These are phyloP conservation scores for Todiramphus saurophagus DNA, from an alignment of 2,113 vertebrate genomes.

Conservation along the genomic window DNA sequence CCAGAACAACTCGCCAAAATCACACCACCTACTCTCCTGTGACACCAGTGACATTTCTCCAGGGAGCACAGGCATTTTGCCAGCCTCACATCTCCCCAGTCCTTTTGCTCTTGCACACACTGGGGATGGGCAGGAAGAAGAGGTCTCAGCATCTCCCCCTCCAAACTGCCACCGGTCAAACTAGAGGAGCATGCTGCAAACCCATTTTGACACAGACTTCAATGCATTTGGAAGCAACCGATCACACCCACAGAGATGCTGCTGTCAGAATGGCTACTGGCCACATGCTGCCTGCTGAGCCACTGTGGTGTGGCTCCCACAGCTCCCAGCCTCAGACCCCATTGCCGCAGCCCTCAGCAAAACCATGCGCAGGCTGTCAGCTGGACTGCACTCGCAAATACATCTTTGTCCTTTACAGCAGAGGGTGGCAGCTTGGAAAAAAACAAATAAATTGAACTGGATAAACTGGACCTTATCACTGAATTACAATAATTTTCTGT, in stretches of 20 bases:
- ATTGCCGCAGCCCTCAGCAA: background rate
- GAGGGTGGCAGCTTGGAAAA: background rate
- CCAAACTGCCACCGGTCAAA: rapidly evolving
- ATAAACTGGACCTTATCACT: background rate
- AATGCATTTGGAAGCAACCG: background rate
- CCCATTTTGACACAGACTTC: background rate
- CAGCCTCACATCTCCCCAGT: background rate
- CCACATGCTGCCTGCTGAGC: rapidly evolving
- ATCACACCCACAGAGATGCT: background rate
- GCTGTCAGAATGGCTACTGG: background rate
- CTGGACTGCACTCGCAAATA: background rate
- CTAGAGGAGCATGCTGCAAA: rapidly evolving
- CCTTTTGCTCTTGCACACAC: background rate
- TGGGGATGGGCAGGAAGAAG: background rate
- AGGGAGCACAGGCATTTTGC: background rate
- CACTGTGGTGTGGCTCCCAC: background rate
- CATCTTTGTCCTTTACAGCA: background rate
- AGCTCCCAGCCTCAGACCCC: rapidly evolving
- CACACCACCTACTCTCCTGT: background rate
- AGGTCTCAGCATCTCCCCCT: background rate
- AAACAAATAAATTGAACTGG: background rate
- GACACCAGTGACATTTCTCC: background rate
- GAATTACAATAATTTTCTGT: background rate
- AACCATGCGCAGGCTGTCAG: background rate
- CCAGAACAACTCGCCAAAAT: background rate